Conservation (phyloP, 2,797 vertebrate genomes). For the Chanos chanos region DNA sequence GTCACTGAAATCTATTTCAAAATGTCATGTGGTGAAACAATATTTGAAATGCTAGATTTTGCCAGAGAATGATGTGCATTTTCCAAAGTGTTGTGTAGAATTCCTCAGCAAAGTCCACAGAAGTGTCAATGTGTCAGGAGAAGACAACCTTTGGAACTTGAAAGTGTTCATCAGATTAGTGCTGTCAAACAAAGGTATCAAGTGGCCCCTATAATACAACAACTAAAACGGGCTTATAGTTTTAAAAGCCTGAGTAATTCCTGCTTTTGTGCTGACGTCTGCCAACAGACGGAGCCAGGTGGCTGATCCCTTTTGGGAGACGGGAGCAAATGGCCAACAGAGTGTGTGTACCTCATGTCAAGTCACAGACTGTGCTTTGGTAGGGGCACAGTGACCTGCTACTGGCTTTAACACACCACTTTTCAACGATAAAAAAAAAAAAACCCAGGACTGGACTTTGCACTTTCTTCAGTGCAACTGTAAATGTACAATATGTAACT, state of each 20-base stretch:
- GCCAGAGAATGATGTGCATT: conserved; percentile 11
- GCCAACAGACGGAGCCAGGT: conserved; percentile 14
- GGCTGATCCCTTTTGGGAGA: conserved; percentile 26
- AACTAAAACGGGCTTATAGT: conserved; percentile 25
- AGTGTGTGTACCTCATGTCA: conserved; percentile 3
- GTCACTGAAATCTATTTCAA: too few species aligned
- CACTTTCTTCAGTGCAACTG: too few species aligned
- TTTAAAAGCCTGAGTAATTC: conserved; percentile 22
- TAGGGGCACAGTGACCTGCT: conserved; percentile 3
- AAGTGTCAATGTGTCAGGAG: too few species aligned
- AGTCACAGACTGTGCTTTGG: conserved; percentile 5
- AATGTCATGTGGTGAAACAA: too few species aligned
- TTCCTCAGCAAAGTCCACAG: too few species aligned
- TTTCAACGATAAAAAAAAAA: too few species aligned
- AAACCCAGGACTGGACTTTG: too few species aligned
- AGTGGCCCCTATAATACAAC: conserved; percentile 5
- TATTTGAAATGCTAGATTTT: too few species aligned
- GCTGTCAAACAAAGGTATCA: neutral
- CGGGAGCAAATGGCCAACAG: neutral
- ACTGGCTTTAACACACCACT: too few species aligned
- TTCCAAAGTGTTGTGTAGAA: conserved; percentile 12
- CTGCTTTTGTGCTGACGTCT: conserved; percentile 3
- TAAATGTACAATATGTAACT: too few species aligned
- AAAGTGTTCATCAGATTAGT: too few species aligned
- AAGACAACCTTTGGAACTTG: too few species aligned